phyloP scores from a whole-genome alignment of 2,113 vertebrate species.

The Illadopsis cleaveri region DNA sequence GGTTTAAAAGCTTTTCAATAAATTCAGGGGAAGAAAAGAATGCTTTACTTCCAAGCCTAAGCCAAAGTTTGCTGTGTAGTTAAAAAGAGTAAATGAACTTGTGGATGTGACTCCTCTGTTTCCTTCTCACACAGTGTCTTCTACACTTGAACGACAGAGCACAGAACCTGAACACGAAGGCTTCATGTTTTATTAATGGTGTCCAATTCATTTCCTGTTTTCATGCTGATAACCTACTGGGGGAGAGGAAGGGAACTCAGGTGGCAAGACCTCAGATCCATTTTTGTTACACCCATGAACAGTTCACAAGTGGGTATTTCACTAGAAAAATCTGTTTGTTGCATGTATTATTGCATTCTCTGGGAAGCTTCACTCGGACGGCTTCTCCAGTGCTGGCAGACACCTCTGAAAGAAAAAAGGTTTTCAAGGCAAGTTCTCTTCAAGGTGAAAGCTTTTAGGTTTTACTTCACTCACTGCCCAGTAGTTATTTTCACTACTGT shows the following conservation, averaged over 20 bases:
- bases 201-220: conserved; percentile 78
- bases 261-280: conserved; percentile 69
- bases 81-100: conserved; percentile 36
- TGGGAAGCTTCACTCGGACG: not conserved
- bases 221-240: conserved; percentile 80
- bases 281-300: conserved; percentile 34
- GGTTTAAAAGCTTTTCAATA: not conserved
- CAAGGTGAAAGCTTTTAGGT: not conserved
- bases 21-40: not conserved
- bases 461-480: not conserved
- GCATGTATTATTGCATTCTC: not conserved
- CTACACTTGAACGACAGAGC: conserved; percentile 53
- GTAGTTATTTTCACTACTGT: not conserved
- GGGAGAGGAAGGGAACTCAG: conserved; percentile 73
- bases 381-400: not conserved
- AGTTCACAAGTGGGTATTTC: conserved; percentile 49
- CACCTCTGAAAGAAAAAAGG: not conserved
- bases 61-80: conserved; percentile 29
- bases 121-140: conserved; percentile 6
- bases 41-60: not conserved
- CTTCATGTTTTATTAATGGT: conserved; percentile 83
- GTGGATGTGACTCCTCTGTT: conserved; percentile 16
- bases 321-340: not conserved
- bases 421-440: not conserved
- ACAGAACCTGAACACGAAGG: conserved; percentile 43